Percentiles rank a stretch among this genome's conserved stretches.
These are phyloP conservation scores for Bettongia penicillata DNA, from an alignment of 2,113 vertebrate species.

Conservation along the genomic window DNA sequence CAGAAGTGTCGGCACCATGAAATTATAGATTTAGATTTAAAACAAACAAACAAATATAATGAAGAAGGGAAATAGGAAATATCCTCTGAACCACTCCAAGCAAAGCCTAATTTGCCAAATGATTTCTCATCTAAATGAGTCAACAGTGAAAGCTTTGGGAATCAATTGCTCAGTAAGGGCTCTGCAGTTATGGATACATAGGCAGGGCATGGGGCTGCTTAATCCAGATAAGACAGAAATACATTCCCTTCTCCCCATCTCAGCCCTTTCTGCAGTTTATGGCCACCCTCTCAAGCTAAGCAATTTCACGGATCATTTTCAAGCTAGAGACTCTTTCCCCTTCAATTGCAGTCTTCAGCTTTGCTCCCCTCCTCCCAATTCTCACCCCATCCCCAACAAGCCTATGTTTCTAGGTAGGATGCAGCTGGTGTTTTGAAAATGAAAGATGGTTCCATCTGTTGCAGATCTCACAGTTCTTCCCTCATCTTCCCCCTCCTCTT, in stretches of 20 bases:
- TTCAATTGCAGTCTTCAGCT: background rate
- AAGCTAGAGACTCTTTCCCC: background rate
- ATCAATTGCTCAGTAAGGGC: too few relatives aligned
- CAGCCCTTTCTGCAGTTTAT: too few relatives aligned
- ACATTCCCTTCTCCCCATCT: background rate
- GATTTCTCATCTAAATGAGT: background rate
- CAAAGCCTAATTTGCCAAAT: background rate
- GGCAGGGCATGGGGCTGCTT: too few relatives aligned
- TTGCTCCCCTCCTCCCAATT: background rate
- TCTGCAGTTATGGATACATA: accelerated
- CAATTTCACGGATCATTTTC: background rate
- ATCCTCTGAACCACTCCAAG: background rate
- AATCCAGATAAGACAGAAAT: accelerated
- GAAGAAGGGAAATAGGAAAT: background rate
- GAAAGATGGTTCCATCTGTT: background rate
- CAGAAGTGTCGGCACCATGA: background rate
- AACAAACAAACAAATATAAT: background rate
- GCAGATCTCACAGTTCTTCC: background rate
- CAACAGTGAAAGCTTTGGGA: background rate
- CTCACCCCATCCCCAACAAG: background rate
- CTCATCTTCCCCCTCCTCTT: background rate
- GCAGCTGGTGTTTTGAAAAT: background rate
- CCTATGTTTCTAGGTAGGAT: background rate
- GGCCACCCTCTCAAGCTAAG: accelerated
- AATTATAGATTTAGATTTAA: background rate